Percentiles rank a stretch among this genome's conserved stretches.
These are phyloP conservation scores for Cheilosia soror DNA, from an alignment of 2,888 invertebrate genomes.

Conservation along the genomic window DNA sequence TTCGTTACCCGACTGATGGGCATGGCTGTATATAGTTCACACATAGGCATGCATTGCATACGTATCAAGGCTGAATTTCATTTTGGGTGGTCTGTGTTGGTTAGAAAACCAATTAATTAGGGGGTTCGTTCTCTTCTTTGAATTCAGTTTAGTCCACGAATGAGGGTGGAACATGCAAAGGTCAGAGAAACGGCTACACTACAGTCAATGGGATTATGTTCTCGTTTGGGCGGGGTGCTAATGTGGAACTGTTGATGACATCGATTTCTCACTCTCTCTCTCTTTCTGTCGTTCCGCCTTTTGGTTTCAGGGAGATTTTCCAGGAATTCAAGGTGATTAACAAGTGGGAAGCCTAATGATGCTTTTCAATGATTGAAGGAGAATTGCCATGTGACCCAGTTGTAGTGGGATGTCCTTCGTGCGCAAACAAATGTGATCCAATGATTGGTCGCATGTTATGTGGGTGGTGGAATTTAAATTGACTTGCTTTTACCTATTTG, in stretches of 20 bases:
- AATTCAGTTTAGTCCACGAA: constrained; percentile 34
- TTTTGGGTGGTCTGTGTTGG: constrained; percentile 6
- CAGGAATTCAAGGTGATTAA: constrained; percentile 53
- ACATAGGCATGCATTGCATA: constrained; percentile 3
- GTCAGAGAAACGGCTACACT: constrained; percentile 57
- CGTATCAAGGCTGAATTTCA: constrained; percentile 29
- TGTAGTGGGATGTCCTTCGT: constrained; percentile 10
- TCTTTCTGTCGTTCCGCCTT: constrained; percentile 3
- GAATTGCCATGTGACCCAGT: constrained; percentile 47
- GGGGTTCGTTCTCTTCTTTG: constrained; percentile 17
- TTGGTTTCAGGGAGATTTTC: constrained; percentile 30
- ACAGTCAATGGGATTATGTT: constrained; percentile 51
- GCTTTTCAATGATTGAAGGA: constrained; percentile 20
- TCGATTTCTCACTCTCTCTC: constrained; percentile 34
- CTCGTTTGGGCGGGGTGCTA: neutral
- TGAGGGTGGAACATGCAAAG: constrained; percentile 67
- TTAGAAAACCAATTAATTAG: constrained; percentile 68
- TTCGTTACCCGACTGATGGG: neutral
- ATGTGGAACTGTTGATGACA: constrained; percentile 36
- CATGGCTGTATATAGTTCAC: neutral
- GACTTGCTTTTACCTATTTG: too few relatives aligned
- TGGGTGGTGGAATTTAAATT: neutral
- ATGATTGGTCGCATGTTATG: constrained; percentile 6
- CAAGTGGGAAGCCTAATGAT: constrained; percentile 34
- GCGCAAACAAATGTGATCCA: neutral